phyloP scores from a whole-genome alignment of 2,113 vertebrate genomes.

The Arenaria interpres region DNA sequence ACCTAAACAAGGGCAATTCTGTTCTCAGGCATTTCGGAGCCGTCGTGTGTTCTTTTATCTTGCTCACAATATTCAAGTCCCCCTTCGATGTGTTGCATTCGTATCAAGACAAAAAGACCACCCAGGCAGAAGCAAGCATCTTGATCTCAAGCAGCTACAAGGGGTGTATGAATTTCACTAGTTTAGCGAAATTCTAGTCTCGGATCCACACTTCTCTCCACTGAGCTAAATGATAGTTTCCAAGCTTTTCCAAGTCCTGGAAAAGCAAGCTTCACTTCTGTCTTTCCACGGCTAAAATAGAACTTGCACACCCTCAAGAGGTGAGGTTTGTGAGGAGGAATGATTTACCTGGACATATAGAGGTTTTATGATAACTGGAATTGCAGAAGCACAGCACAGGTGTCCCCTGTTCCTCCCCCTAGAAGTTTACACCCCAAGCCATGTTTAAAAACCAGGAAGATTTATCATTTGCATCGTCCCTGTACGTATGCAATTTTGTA shows the following conservation, averaged over 20 bases:
- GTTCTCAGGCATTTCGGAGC: not conserved
- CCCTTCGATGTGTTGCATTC: accelerated
- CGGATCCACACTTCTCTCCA: not conserved
- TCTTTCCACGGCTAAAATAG: not conserved
- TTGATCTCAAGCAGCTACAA: not conserved
- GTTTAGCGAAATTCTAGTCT: not conserved
- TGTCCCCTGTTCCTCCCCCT: not conserved
- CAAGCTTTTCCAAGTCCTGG: not conserved
- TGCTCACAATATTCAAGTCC: not conserved
- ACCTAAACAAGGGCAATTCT: not conserved
- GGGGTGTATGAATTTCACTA: not conserved
- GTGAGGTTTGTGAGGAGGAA: not conserved
- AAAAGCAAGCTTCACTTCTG: not conserved
- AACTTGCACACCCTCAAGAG: no score
- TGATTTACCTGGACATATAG: accelerated
- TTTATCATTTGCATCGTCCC: no score
- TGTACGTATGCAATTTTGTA: not conserved
- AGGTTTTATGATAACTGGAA: not conserved
- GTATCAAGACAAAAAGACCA: not conserved
- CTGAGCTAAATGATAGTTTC: not conserved
- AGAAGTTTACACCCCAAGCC: not conserved
- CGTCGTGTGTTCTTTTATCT: not conserved
- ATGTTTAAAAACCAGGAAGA: not conserved
- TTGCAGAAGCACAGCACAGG: not conserved
- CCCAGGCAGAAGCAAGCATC: not conserved